Percentiles rank a stretch among this genome's conserved stretches.
phyloP scores from a whole-genome alignment of 2,113 vertebrate genomes.

The Fulica atra region DNA sequence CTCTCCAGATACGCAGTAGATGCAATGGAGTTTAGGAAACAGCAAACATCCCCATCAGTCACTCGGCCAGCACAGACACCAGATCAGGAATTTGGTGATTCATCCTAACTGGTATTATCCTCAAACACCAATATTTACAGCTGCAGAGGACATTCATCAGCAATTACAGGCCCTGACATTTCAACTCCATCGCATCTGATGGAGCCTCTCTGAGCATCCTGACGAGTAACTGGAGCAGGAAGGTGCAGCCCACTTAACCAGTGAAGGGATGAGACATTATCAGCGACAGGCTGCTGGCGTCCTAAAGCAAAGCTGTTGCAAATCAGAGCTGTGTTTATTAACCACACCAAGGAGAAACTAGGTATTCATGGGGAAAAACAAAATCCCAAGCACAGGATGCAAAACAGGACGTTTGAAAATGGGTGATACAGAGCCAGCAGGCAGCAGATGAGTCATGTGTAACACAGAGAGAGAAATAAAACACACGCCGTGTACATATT shows the following conservation, averaged over 20 bases:
- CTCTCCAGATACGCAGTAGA: neutral
- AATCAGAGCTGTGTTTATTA: neutral
- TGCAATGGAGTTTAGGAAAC: neutral
- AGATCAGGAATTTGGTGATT: neutral
- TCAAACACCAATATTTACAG: neutral
- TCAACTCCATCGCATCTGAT: neutral
- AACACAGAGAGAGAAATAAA: neutral
- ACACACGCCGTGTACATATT: neutral
- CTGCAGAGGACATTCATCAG: neutral
- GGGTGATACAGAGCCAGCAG: neutral
- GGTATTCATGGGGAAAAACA: no score
- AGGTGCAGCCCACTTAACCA: neutral
- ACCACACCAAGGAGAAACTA: neutral
- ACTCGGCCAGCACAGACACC: neutral
- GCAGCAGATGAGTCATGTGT: neutral
- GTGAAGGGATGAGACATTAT: neutral
- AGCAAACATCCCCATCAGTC: neutral
- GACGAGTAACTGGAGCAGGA: neutral
- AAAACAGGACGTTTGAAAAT: neutral
- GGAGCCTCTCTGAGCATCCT: neutral
- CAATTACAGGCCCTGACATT: neutral
- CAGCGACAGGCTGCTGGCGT: neutral
- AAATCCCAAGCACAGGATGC: neutral
- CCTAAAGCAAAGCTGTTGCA: neutral
- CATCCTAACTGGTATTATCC: neutral